phyloP scores from a whole-genome alignment of 2,797 vertebrate genomes.

The Ptychobarbus kaznakovi region DNA sequence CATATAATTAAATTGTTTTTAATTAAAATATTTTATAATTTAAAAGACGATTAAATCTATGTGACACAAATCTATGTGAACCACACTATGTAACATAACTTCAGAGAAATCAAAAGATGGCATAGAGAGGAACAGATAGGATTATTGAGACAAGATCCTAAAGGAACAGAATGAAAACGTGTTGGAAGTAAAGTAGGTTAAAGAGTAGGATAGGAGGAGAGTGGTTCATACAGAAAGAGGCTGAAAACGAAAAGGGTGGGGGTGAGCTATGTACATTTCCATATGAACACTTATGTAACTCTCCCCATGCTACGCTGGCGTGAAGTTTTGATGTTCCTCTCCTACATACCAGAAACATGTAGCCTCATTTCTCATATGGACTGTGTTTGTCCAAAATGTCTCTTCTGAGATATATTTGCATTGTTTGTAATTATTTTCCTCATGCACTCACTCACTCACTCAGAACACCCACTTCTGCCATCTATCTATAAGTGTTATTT shows the following conservation, averaged over 20 bases:
- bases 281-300: constrained; percentile 47
- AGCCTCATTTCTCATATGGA: not conserved
- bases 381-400: not conserved
- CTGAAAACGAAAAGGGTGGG: not conserved
- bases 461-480: not conserved
- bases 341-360: constrained; percentile 13
- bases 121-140: not conserved
- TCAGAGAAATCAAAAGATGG: not conserved
- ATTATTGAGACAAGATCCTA: not conserved
- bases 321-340: constrained; percentile 30
- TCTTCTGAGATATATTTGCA: not conserved
- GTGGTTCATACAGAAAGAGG: not conserved
- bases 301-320: constrained; percentile 5
- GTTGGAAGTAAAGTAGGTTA: not conserved
- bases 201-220: not conserved
- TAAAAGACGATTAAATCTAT: too few relatives aligned
- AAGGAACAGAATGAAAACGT: not conserved
- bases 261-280: constrained; percentile 33
- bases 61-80: too few relatives aligned
- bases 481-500: not conserved
- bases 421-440: not conserved
- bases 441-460: not conserved
- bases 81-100: not conserved
- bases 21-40: too few relatives aligned
- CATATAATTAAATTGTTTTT: too few relatives aligned